Conservation (phyloP, 2,888 invertebrate genomes). For the Copidosoma aretas region DNA sequence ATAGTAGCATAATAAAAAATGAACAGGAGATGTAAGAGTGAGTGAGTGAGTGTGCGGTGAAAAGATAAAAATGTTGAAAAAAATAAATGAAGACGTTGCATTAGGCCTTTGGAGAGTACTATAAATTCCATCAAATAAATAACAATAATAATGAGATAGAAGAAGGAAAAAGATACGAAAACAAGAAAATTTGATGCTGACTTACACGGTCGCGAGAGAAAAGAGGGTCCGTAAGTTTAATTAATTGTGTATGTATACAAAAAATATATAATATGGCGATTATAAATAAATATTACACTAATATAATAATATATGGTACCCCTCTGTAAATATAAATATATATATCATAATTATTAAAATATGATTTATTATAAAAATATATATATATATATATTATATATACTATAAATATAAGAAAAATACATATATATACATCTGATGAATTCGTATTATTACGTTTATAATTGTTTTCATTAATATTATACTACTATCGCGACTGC, state of each 20-base stretch:
- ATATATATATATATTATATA: no score
- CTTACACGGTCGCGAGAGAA: conserved; percentile 29
- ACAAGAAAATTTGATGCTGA: conserved; percentile 36
- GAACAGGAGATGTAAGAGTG: conserved; percentile 23
- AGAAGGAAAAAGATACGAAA: conserved; percentile 40
- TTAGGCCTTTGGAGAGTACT: conserved; percentile 40
- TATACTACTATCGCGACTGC: conserved; percentile 46
- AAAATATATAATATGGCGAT: conserved; percentile 60
- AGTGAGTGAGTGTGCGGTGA: conserved; percentile 40
- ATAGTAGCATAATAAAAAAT: conserved; percentile 21
- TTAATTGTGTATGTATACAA: conserved; percentile 62
- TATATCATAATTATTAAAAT: conserved; percentile 61
- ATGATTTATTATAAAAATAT: conserved; percentile 62
- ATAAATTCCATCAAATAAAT: conserved; percentile 44
- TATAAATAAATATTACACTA: conserved; percentile 60
- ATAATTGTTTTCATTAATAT: conserved; percentile 58
- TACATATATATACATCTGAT: conserved; percentile 56
- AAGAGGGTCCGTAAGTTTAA: conserved; percentile 57
- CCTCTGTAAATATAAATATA: conserved; percentile 63
- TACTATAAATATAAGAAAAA: conserved; percentile 43
- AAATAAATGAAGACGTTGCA: conserved; percentile 42
- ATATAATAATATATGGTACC: conserved; percentile 59
- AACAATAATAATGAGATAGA: conserved; percentile 11
- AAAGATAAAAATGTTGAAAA: conserved; percentile 29
- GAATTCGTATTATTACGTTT: conserved; percentile 57